These are phyloP conservation scores for Paradoxurus hermaphroditus DNA, from an alignment of 2,113 vertebrate species.

Conservation along the genomic window DNA sequence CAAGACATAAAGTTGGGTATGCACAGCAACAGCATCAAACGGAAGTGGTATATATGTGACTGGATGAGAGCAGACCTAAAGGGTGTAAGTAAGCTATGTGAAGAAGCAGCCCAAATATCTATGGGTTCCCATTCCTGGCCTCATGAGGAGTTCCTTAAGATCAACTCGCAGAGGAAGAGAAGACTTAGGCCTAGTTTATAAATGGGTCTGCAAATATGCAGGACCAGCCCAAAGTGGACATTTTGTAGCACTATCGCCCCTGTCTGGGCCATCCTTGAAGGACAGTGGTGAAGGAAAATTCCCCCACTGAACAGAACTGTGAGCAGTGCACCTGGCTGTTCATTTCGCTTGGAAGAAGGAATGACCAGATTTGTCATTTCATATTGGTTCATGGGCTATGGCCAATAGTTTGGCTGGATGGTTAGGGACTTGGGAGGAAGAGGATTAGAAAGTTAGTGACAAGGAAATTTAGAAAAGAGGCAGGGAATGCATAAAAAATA, in stretches of 20 bases:
- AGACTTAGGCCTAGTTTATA: not conserved
- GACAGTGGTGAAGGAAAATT: not conserved
- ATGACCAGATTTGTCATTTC: not conserved
- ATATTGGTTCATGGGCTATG: not conserved
- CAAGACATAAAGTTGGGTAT: not conserved
- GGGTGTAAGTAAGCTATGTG: not conserved
- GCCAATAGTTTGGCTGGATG: not conserved
- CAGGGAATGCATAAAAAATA: not conserved
- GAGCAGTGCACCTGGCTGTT: not conserved
- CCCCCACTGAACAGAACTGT: not conserved
- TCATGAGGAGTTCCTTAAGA: not conserved
- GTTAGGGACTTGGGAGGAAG: not conserved
- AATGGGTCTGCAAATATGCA: not conserved
- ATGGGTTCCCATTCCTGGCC: not conserved
- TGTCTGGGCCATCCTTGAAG: not conserved
- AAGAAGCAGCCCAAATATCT: not conserved
- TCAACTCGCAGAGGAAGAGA: not conserved
- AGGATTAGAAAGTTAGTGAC: not conserved
- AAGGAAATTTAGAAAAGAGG: not conserved
- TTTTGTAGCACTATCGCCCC: not conserved
- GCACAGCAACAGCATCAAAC: not conserved
- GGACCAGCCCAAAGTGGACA: not conserved
- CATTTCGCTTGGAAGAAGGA: not conserved
- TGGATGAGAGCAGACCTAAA: not conserved
- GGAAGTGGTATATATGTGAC: not conserved